These are phyloP conservation scores for Diacarnus erythraeanus DNA, from an alignment of 37 sponge, comb jelly and placozoan species.

Conservation along the genomic window DNA sequence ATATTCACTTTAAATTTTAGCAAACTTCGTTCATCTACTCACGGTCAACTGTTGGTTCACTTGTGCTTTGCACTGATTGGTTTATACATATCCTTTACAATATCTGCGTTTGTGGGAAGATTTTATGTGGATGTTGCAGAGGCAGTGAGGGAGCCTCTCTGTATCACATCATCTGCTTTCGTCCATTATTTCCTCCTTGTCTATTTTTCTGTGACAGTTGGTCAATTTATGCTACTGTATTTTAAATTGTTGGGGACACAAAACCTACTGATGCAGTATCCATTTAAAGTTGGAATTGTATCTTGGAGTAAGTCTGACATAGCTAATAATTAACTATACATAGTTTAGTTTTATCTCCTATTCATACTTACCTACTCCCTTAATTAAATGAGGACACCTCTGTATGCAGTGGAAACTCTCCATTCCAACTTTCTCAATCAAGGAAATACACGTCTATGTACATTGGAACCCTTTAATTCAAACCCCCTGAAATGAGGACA, in stretches of 20 bases:
- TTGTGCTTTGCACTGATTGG: conserved; percentile 17
- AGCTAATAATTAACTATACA: no score
- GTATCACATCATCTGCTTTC: conserved; percentile 17
- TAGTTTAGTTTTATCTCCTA: no score
- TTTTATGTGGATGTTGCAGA: no score
- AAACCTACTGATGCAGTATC: background rate
- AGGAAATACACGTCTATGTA: no score
- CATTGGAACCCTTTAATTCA: no score
- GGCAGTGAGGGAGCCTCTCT: background rate
- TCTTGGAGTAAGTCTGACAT: conserved; percentile 42
- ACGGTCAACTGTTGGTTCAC: conserved; percentile 14
- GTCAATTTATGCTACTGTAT: conserved; percentile 34
- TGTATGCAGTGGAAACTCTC: no score
- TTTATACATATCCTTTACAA: conserved; percentile 6
- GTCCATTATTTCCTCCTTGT: conserved; percentile 59
- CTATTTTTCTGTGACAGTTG: conserved; percentile 25
- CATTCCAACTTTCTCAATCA: no score
- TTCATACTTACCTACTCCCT: no score
- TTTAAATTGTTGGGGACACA: conserved; percentile 22
- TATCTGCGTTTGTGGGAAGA: background rate
- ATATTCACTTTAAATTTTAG: background rate
- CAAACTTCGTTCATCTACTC: conserved; percentile 3
- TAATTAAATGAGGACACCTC: no score
- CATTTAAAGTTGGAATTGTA: conserved; percentile 6
- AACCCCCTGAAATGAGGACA: no score